These are phyloP conservation scores for Dugesia japonica DNA, from an alignment of 2,888 invertebrate genomes.

Conservation along the genomic window DNA sequence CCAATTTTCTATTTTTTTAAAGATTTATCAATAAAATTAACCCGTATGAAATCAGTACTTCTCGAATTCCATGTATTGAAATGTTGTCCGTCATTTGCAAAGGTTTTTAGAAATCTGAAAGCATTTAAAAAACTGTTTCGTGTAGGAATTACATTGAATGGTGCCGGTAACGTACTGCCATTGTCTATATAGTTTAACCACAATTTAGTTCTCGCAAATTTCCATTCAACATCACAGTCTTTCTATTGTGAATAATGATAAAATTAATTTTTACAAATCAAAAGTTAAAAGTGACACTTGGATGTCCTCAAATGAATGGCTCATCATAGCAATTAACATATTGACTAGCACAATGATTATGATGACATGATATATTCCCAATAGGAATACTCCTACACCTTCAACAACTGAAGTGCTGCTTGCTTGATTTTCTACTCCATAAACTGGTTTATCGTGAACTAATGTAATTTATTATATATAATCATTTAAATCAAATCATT, in stretches of 20 bases:
- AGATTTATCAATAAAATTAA: too few relatives aligned
- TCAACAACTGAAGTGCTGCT: slow-evolving; percentile 44
- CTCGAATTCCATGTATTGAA: slow-evolving; percentile 39
- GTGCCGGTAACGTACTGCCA: slow-evolving; percentile 56
- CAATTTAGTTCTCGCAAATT: slow-evolving; percentile 60
- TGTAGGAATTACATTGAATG: slow-evolving; percentile 56
- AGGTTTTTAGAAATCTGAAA: slow-evolving; percentile 38
- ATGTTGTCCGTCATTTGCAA: slow-evolving; percentile 38
- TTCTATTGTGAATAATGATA: slow-evolving; percentile 38
- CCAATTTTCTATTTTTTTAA: too few relatives aligned
- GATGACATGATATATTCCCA: slow-evolving; percentile 56
- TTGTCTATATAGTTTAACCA: slow-evolving; percentile 61
- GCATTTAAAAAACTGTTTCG: slow-evolving; percentile 43
- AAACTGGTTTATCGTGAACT: background rate
- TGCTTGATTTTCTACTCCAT: slow-evolving; percentile 36
- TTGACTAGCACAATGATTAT: slow-evolving; percentile 60
- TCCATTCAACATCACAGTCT: slow-evolving; percentile 58
- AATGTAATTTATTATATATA: too few relatives aligned
- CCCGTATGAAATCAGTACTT: slow-evolving; percentile 45
- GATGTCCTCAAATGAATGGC: slow-evolving; percentile 60
- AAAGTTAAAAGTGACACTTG: slow-evolving; percentile 42
- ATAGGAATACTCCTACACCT: slow-evolving; percentile 56
- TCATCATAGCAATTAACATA: slow-evolving; percentile 63
- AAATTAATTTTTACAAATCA: background rate
- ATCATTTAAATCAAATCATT: too few relatives aligned